These are phyloP conservation scores for Chaetodon trifasciatus DNA, from an alignment of 2,797 vertebrate species.

Conservation along the genomic window DNA sequence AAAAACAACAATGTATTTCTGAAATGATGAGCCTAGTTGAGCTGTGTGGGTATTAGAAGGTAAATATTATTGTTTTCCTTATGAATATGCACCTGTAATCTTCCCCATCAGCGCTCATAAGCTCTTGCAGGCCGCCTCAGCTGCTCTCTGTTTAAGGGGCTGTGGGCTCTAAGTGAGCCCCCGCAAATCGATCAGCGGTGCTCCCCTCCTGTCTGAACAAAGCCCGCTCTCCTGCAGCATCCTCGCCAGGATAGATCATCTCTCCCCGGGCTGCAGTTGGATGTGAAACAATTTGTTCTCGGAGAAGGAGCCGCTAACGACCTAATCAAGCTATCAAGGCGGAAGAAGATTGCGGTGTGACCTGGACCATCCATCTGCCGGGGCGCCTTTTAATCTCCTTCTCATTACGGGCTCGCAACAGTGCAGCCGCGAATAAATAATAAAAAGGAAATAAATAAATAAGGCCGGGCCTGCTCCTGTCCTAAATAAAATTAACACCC, in stretches of 20 bases:
- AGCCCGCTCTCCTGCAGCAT: slow-evolving; percentile 15
- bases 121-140: slow-evolving; percentile 28
- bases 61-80: background rate
- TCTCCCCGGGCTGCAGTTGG: slow-evolving; percentile 93
- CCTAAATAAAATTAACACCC: slow-evolving; percentile 97
- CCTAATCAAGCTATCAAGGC: slow-evolving; percentile 99
- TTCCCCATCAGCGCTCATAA: slow-evolving; percentile 12
- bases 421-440: slow-evolving; percentile 81
- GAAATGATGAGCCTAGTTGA: background rate
- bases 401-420: slow-evolving; percentile 87
- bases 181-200: slow-evolving; percentile 88
- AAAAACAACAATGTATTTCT: background rate
- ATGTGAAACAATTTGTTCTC: slow-evolving; percentile 97
- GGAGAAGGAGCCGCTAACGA: slow-evolving; percentile 96
- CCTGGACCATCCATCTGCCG: slow-evolving; percentile 97
- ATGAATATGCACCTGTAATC: slow-evolving; percentile 26
- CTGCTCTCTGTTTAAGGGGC: slow-evolving; percentile 27
- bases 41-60: background rate
- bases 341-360: slow-evolving; percentile 97
- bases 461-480: slow-evolving; percentile 71
- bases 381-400: slow-evolving; percentile 93
- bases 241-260: slow-evolving; percentile 87
- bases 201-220: slow-evolving; percentile 83
- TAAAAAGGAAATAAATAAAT: slow-evolving; percentile 80
- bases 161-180: slow-evolving; percentile 84